Evolutionary conservation across 2,113 vertebrate genomes (phyloP), one percentile per base, ranked within the genome.

Genomic region (Noctilio leporinus): DNA sequence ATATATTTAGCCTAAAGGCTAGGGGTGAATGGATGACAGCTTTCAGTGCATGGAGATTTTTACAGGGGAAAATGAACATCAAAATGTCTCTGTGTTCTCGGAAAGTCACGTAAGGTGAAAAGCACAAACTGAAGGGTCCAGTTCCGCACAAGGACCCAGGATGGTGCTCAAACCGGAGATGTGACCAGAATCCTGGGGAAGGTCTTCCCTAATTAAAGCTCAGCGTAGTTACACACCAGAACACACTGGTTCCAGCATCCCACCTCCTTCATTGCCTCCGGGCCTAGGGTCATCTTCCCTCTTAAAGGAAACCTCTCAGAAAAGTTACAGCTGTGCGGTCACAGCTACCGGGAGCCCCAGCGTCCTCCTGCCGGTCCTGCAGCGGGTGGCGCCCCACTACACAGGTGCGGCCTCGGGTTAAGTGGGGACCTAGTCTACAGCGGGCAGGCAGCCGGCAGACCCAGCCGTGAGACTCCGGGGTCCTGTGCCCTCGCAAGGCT

Each of bases 81-180:
- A 49, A 57, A 16, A 20, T 3, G 26, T 81, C 43, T 43, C 53
- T n/a, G 12, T 38, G 57, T 82, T 28, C 94, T 57, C 47, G 10
- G 76, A 87, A 89, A 72, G 30, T 49, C 70, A 84, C 53, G 33
- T 8, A 45, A 45, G 30, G 76, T 17, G 17, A 95, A 84, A 70
- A 77, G 26, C 43, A 38, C 24, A 84, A 24, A 76, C 76, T 8
- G 24, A 53, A 38, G 84, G 28, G 88, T 70, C 17, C 53, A 67
- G 64, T 10, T 75, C 55, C 3, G 33, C 22, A 20, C 30, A 51
- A 88, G 49, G n/a, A 64, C 47, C n/a, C 24, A 59, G 19, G 24
- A 24, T 70, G 49, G 5, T 30, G 38, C 33, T 75, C 53, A 83
- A 78, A 78, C 45, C 91, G 17, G 70, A 55, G 0, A 33, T 19